phyloP scores from a whole-genome alignment of 2,797 vertebrate species.

The Molothrus aeneus region DNA sequence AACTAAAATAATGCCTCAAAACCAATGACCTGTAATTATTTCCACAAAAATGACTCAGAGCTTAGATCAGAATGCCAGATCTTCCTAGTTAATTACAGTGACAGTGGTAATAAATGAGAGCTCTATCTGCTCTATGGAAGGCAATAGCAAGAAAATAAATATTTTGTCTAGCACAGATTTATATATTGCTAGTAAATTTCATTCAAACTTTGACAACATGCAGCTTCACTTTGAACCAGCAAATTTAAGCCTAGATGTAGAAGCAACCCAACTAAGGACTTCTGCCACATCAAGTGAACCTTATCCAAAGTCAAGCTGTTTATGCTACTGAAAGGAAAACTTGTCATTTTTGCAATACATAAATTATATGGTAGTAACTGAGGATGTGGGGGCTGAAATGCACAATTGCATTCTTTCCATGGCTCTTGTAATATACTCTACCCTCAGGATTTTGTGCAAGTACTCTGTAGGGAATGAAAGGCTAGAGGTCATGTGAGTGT shows the following conservation, averaged over 20 bases:
- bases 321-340: constrained; percentile 38
- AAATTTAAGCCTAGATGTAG: not conserved
- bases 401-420: constrained; percentile 46
- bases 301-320: constrained; percentile 2
- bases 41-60: not conserved
- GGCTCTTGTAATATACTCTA: constrained; percentile 41
- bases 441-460: constrained; percentile 35
- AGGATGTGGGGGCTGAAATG: constrained; percentile 21
- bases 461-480: constrained; percentile 37
- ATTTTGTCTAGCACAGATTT: not conserved
- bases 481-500: constrained; percentile 27
- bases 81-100: constrained; percentile 26
- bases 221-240: not conserved
- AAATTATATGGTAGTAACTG: constrained; percentile 42
- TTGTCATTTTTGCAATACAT: constrained; percentile 31
- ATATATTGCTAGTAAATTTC: not conserved
- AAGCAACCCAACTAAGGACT: not conserved
- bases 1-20: not conserved
- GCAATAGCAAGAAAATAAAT: constrained; percentile 16
- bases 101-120: not conserved
- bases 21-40: not conserved
- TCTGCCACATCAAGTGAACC: not conserved
- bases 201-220: not conserved
- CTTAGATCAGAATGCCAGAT: constrained; percentile 19
- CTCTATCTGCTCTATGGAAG: not conserved